Percentiles rank a stretch among this genome's conserved stretches.
Conservation (phyloP, 2,888 invertebrate species). For the Leptinotarsa peninsularis region DNA sequence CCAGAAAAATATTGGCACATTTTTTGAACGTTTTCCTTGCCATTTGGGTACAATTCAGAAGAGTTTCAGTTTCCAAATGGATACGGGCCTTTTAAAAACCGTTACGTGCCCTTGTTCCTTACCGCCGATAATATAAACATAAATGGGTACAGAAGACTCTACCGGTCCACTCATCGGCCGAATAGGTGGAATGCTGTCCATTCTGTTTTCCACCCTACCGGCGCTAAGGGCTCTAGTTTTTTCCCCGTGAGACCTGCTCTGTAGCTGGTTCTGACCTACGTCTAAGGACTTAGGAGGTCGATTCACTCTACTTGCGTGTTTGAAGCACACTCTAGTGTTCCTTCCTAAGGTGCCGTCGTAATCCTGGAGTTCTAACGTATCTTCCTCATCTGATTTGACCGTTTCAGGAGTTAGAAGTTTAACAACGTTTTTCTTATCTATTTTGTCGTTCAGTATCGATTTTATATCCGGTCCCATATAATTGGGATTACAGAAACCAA, state of each 20-base stretch:
- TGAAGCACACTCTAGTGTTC: conserved; percentile 62
- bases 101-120: conserved; percentile 83
- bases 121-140: conserved; percentile 81
- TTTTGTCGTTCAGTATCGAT: conserved; percentile 53
- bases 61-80: conserved; percentile 82
- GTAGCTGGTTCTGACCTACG: conserved; percentile 59
- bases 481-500: conserved; percentile 82
- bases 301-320: conserved; percentile 57
- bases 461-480: conserved; percentile 77
- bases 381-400: conserved; percentile 53
- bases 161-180: conserved; percentile 44
- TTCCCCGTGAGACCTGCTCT: conserved; percentile 31
- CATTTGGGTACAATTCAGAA: conserved; percentile 55
- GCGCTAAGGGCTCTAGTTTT: conserved; percentile 71
- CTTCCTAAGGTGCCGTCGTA: conserved; percentile 58
- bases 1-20: conserved; percentile 42
- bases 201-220: conserved; percentile 68
- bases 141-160: conserved; percentile 69
- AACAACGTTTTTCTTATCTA: conserved; percentile 49
- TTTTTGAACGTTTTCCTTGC: conserved; percentile 32
- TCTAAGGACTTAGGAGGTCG: conserved; percentile 67
- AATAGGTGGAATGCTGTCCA: conserved; percentile 51
- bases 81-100: conserved; percentile 80
- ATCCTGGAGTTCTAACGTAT: conserved; percentile 61
- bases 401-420: conserved; percentile 47